Conservation (phyloP, 2,113 vertebrate species). For the Pterocles gutturalis region DNA sequence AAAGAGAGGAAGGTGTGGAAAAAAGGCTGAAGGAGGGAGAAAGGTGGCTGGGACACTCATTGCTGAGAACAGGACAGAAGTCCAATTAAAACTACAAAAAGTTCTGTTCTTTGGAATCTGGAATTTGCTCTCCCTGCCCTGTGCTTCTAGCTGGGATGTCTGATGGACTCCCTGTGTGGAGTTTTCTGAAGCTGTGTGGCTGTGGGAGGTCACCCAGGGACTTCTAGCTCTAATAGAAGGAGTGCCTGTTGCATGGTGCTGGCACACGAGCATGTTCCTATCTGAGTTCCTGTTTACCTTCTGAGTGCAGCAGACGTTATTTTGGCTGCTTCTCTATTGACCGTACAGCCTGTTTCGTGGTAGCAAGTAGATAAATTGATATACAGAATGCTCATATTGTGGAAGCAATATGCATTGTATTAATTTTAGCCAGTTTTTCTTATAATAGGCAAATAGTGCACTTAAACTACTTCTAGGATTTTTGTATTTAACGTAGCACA, state of each 20-base stretch:
- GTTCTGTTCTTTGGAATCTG: background rate
- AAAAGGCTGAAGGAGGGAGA: background rate
- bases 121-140: background rate
- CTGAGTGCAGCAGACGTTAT: background rate
- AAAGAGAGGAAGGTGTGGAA: background rate
- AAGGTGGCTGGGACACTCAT: background rate
- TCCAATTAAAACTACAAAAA: background rate
- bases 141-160: background rate
- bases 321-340: slow-evolving; percentile 3
- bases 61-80: background rate
- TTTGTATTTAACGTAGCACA: background rate
- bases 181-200: background rate
- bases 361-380: background rate
- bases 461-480: background rate
- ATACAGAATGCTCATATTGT: background rate
- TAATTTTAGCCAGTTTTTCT: background rate
- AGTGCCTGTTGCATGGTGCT: background rate
- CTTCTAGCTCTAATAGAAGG: background rate
- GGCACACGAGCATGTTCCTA: background rate
- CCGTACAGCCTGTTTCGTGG: background rate
- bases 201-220: background rate
- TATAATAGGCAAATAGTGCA: background rate
- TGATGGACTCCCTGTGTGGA: background rate
- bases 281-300: background rate
- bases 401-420: background rate